Percentiles rank a stretch among this genome's conserved stretches.
Conservation (phyloP, 2,113 vertebrate species). For the Ancistrus triradiatus region DNA sequence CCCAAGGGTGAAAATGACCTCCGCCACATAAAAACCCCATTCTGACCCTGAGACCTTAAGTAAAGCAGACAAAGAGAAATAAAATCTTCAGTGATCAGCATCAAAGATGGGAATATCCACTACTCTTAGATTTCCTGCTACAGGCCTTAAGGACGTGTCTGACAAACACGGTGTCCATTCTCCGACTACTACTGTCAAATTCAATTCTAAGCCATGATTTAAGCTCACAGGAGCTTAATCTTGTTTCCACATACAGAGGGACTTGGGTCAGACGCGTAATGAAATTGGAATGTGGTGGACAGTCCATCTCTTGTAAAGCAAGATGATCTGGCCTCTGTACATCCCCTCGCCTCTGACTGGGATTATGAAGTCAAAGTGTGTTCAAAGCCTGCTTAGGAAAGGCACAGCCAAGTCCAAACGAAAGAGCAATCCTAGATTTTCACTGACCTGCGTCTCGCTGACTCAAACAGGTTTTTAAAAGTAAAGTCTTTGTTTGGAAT, state of each 20-base stretch:
- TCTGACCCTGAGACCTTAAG: conserved; percentile 17
- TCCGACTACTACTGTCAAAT: conserved; percentile 31
- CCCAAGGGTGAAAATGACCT: conserved; percentile 14
- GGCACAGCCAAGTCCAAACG: conserved; percentile 15
- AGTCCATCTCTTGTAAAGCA: conserved; percentile 45
- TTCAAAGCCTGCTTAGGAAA: conserved; percentile 30
- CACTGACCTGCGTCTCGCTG: conserved; percentile 3
- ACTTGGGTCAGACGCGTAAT: conserved; percentile 44
- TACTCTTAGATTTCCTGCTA: conserved; percentile 4
- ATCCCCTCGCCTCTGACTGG: conserved; percentile 19
- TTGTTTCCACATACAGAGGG: conserved; percentile 44
- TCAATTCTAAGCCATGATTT: conserved; percentile 43
- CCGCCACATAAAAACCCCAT: background rate
- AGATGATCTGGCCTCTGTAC: conserved; percentile 39
- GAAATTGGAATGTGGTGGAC: conserved; percentile 45
- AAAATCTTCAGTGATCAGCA: conserved; percentile 6
- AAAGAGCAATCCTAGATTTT: background rate
- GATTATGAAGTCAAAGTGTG: conserved; percentile 39
- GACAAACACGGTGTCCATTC: conserved; percentile 26
- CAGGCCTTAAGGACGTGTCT: conserved; percentile 24
- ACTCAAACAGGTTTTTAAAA: background rate
- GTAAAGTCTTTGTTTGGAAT: background rate
- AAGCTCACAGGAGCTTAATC: conserved; percentile 42
- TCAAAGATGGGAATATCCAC: conserved; percentile 27
- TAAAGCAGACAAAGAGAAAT: conserved; percentile 21